phyloP scores from a whole-genome alignment of 1,140 invertebrate genomes.

The Aphidius gifuensis region DNA sequence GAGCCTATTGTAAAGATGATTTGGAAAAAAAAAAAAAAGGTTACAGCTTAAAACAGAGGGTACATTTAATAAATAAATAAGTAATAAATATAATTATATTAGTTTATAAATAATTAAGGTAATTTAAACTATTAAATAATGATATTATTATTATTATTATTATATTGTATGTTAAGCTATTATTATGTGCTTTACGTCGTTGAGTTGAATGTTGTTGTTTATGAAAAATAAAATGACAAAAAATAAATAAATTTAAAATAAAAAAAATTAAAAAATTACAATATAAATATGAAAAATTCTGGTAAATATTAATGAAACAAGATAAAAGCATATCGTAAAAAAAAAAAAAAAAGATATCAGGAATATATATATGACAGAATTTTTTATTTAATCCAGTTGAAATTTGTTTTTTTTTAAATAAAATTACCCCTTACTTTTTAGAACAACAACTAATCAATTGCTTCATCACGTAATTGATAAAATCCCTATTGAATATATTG shows the following conservation, averaged over 20 bases:
- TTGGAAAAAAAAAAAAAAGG: background rate
- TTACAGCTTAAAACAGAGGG: too few species aligned
- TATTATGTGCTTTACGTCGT: slow-evolving; percentile 49
- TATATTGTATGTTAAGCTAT: slow-evolving; percentile 50
- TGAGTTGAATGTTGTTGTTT: slow-evolving; percentile 53
- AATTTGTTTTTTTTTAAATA: too few species aligned
- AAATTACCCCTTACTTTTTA: too few species aligned
- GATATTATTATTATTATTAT: slow-evolving; percentile 45
- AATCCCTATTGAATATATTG: background rate
- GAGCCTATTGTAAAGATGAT: background rate
- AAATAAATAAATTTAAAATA: slow-evolving; percentile 29
- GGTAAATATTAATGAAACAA: background rate
- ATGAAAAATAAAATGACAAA: slow-evolving; percentile 32
- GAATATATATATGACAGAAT: too few species aligned
- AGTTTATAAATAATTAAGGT: slow-evolving; percentile 33
- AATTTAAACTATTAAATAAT: slow-evolving; percentile 39
- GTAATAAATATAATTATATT: slow-evolving; percentile 29
- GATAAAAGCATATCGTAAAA: background rate
- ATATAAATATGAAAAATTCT: background rate
- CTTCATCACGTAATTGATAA: slow-evolving; percentile 5
- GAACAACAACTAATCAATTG: background rate
- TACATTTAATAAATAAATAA: background rate
- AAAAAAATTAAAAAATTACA: slow-evolving; percentile 11
- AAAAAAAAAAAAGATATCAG: too few species aligned
- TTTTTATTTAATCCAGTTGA: too few species aligned